These are phyloP conservation scores for Hirudo medicinalis DNA, from an alignment of 1,140 invertebrate genomes.

Conservation along the genomic window DNA sequence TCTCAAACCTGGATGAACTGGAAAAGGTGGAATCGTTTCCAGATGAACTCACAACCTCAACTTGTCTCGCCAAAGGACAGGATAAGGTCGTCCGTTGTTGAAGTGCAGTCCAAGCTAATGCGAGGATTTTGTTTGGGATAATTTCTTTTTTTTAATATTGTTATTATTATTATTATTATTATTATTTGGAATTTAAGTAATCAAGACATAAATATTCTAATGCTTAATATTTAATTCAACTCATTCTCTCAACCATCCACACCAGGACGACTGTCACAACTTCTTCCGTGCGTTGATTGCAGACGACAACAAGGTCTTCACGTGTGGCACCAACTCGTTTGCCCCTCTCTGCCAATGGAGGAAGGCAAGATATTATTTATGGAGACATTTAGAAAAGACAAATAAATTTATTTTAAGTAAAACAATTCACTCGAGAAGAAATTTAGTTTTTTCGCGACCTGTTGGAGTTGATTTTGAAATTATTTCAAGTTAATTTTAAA, in stretches of 20 bases:
- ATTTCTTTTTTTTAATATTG: no score
- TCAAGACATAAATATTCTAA: no score
- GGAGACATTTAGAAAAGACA: no score
- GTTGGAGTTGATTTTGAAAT: not conserved
- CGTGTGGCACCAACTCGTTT: conserved; percentile 84
- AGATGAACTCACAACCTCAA: not conserved
- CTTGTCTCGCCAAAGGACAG: not conserved
- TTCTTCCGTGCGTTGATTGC: conserved; percentile 71
- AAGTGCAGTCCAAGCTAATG: no score
- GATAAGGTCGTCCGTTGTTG: no score
- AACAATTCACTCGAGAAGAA: no score
- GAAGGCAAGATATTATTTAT: conserved; percentile 40
- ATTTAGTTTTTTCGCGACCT: no score
- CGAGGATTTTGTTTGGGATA: no score
- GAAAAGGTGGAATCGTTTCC: not conserved
- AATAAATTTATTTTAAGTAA: no score
- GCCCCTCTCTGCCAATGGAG: conserved; percentile 74
- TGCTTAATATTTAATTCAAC: not conserved
- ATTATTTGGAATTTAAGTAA: no score
- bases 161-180: no score
- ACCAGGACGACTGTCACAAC: conserved; percentile 64
- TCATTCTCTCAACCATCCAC: not conserved
- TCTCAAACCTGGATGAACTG: not conserved
- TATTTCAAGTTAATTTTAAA: no score
- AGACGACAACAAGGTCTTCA: conserved; percentile 62